Conservation (phyloP, 2,113 vertebrate genomes). For the Panthera uncia region DNA sequence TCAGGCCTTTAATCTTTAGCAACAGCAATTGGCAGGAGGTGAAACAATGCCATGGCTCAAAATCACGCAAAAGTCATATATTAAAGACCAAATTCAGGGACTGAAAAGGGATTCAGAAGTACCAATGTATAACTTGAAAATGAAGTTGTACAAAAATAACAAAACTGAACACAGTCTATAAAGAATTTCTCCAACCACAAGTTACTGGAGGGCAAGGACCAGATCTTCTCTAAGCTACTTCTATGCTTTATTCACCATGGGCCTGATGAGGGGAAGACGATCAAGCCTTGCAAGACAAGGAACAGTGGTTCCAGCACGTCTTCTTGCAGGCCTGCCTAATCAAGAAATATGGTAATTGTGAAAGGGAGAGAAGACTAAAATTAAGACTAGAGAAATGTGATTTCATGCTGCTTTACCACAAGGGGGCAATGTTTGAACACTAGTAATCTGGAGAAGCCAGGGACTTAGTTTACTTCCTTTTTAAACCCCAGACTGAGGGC, state of each 20-base stretch:
- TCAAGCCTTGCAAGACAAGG: neutral
- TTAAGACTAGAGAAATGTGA: neutral
- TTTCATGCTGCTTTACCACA: conserved; percentile 5
- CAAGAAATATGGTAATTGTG: neutral
- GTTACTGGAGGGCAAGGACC: neutral
- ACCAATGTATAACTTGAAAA: neutral
- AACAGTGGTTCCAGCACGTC: neutral
- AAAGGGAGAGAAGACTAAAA: neutral
- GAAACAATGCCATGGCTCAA: neutral
- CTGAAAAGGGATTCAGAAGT: neutral
- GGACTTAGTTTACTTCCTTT: neutral
- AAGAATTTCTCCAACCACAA: neutral
- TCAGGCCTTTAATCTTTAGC: neutral
- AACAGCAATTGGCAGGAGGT: neutral
- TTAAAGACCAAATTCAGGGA: neutral
- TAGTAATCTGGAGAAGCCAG: neutral
- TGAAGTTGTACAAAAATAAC: conserved; percentile 12
- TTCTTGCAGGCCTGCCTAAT: neutral
- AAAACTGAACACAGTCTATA: neutral
- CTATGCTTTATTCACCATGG: neutral
- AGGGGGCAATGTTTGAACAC: conserved; percentile 50
- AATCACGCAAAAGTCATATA: neutral
- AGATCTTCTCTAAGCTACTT: neutral
- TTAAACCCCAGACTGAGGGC: neutral
- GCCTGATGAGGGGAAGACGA: neutral